A percentile compares a stretch with the other conserved stretches of the same genome.
These are phyloP conservation scores for Pelosia muscerda DNA, from an alignment of 2,888 invertebrate species.

Conservation along the genomic window DNA sequence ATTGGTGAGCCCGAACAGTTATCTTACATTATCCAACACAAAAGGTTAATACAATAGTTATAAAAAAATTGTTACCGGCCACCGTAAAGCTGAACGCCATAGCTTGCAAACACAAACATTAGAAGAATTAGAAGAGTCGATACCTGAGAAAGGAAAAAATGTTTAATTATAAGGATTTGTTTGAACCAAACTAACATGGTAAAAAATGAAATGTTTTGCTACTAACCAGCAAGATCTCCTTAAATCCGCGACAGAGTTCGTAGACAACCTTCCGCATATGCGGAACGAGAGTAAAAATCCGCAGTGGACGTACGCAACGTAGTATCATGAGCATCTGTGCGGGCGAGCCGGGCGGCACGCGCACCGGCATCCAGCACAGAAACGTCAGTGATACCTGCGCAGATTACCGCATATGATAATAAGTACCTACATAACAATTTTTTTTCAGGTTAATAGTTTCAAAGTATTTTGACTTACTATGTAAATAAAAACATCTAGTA, in stretches of 20 bases:
- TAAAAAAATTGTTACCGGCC: conserved; percentile 91
- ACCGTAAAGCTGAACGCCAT: conserved; percentile 99
- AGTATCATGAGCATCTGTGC: conserved; percentile 98
- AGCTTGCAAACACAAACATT: conserved; percentile 99
- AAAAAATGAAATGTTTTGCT: neutral
- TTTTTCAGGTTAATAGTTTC: no score
- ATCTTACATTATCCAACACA: neutral
- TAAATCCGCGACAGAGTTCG: conserved; percentile 98
- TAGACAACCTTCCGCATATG: conserved; percentile 99
- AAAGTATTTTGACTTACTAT: conserved; percentile 89
- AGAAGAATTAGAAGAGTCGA: conserved; percentile 98
- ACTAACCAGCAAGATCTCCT: conserved; percentile 97
- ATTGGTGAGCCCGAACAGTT: neutral
- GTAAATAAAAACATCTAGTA: conserved; percentile 98
- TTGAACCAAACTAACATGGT: no score
- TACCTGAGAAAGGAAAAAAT: conserved; percentile 86
- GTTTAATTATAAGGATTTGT: neutral
- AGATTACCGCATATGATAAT: neutral
- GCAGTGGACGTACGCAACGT: conserved; percentile 97
- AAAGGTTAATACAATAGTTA: conserved; percentile 3
- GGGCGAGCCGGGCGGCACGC: conserved; percentile 96
- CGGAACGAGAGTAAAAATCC: conserved; percentile 99
- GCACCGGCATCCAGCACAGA: conserved; percentile 97
- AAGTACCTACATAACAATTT: no score
- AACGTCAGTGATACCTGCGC: conserved; percentile 96